Evolutionary conservation across 2,797 vertebrate species (phyloP).

Genomic region (Gouania willdenowi): DNA sequence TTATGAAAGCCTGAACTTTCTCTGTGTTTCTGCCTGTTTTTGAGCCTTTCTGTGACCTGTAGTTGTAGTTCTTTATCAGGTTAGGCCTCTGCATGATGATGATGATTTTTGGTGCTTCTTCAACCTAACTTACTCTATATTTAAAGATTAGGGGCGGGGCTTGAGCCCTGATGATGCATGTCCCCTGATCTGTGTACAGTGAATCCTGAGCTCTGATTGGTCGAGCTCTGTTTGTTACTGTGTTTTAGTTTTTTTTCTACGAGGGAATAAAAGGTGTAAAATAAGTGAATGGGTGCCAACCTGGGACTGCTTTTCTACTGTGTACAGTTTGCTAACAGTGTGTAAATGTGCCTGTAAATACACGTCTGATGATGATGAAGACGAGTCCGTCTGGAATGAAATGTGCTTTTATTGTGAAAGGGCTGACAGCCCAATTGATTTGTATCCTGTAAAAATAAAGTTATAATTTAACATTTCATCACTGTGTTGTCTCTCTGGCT

Average conservation of each 20-base stretch:
- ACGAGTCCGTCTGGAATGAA: constrained; percentile 25
- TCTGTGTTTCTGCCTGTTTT: constrained; percentile 49
- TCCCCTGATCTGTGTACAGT: constrained; percentile 50
- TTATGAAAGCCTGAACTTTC: too few species aligned
- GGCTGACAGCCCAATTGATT: constrained; percentile 59
- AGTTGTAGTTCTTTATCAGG: constrained; percentile 61
- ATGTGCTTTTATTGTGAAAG: constrained; percentile 63
- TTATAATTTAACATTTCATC: constrained; percentile 72
- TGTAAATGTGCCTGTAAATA: constrained; percentile 80
- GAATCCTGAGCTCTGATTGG: constrained; percentile 42
- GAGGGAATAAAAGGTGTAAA: constrained; percentile 51
- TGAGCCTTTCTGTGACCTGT: constrained; percentile 63
- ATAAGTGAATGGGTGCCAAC: constrained; percentile 30
- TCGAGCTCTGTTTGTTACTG: constrained; percentile 37
- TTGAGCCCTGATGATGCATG: constrained; percentile 7
- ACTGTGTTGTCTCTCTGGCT: fast-evolving
- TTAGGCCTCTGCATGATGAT: constrained; percentile 64
- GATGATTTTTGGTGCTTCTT: constrained; percentile 38
- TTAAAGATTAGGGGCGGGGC: constrained; percentile 6
- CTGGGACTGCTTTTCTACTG: constrained; percentile 52
- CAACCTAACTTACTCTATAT: constrained; percentile 1
- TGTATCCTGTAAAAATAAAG: constrained; percentile 77
- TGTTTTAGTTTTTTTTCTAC: constrained; percentile 28
- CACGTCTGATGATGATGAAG: constrained; percentile 17
- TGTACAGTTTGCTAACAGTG: constrained; percentile 75